Evolutionary conservation across 2,888 invertebrate species (phyloP), one percentile per base, ranked within the genome.

Genomic region (Podabrus alpinus): DNA sequence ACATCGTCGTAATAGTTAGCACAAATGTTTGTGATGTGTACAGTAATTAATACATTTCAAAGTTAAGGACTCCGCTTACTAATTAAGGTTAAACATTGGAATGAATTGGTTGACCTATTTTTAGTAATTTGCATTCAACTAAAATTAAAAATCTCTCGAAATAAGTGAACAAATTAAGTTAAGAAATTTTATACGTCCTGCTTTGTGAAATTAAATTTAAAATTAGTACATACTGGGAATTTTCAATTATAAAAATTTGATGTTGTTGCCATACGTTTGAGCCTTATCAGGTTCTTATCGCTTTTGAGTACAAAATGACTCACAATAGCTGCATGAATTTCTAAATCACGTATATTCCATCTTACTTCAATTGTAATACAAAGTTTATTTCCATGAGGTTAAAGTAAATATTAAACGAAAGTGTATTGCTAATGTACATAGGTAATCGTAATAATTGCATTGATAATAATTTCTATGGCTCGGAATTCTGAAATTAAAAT

Each of bases 241-340:
- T 64, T 59, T 59, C 16, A 67, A 71, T 60, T 67, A 15, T 60
- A 67, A 60, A 66, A 71, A 71, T 60, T 71, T 71, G 60, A 60
- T 62, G 60, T 24, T 60, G 71, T 71, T 66, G 60, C 60, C 59
- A 71, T 71, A 71, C 45, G 64, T 59, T 59, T 67, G 45, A 45
- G n/a, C n/a, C 21, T 71, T 72, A 72, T 68, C 72, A 19, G 15
- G 10, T 16, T 68, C 61, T 72, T 72, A 72, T 72, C 72, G 59
- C 15, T 68, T 68, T 71, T 15, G 15, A 71, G 71, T 71, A 71
- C 25, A 24, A 71, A 71, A 68, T 77, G 76, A 78, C 72, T 76
- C 78, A 78, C 64, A 71, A 74, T 70, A 73, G 78, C 69, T 70
- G 66, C 72, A 78, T 70, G 66, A 11, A 15, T 67, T 29, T 25